phyloP scores from a whole-genome alignment of 2,797 vertebrate species.

The Nothura maculosa region DNA sequence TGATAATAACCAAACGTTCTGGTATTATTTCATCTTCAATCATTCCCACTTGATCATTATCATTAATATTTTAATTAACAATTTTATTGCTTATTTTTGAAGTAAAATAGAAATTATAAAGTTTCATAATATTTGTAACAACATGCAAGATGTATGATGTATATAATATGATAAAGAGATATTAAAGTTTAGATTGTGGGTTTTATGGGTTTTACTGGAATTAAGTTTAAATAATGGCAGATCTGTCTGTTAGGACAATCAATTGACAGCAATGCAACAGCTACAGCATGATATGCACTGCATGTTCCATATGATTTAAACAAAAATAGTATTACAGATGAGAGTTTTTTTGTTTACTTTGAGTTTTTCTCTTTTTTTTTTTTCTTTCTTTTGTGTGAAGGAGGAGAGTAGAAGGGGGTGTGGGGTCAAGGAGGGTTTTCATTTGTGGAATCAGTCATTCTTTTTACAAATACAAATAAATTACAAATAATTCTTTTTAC shows the following conservation, averaged over 20 bases:
- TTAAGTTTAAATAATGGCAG: slow-evolving; percentile 1
- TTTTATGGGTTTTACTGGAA: neutral
- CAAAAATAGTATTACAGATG: neutral
- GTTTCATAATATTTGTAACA: neutral
- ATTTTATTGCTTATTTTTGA: slow-evolving; percentile 30
- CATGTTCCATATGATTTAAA: neutral
- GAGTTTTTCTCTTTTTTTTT: too few relatives aligned
- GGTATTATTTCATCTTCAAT: slow-evolving; percentile 18
- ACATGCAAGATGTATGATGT: neutral
- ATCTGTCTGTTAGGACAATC: neutral
- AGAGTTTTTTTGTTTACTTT: neutral
- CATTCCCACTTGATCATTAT: neutral
- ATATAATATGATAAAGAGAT: neutral
- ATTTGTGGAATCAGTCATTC: neutral
- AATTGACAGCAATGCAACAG: neutral
- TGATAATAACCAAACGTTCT: slow-evolving; percentile 21
- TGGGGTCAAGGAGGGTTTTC: too few relatives aligned
- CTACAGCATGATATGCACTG: neutral
- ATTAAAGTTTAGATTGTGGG: neutral
- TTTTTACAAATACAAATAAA: too few relatives aligned
- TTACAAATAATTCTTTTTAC: neutral
- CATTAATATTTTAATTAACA: neutral
- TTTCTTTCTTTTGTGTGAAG: too few relatives aligned
- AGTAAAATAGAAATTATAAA: neutral
- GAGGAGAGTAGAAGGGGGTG: too few relatives aligned